These are phyloP conservation scores for Volucella zonaria DNA, from an alignment of 2,888 invertebrate genomes.

Conservation along the genomic window DNA sequence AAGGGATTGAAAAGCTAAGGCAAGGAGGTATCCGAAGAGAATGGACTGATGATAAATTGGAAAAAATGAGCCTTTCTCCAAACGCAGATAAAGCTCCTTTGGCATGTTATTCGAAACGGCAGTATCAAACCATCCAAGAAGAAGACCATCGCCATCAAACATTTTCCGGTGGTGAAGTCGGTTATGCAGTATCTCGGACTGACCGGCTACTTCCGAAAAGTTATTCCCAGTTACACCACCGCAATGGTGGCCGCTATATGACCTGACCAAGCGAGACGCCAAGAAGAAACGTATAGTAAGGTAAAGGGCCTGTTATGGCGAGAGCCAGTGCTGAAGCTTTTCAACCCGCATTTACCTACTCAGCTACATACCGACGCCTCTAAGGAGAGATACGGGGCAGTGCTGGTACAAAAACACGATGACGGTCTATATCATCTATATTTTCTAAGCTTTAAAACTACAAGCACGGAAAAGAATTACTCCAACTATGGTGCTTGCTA, in stretches of 20 bases:
- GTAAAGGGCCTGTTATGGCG: no score
- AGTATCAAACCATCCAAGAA: no score
- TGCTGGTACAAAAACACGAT: slow-evolving; percentile 55
- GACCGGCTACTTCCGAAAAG: no score
- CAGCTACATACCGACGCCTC: slow-evolving; percentile 75
- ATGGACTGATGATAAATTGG: slow-evolving; percentile 45
- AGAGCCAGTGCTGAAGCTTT: not conserved
- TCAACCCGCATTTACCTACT: slow-evolving; percentile 31
- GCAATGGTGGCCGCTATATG: slow-evolving; percentile 73
- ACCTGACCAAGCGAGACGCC: slow-evolving; percentile 26
- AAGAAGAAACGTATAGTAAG: slow-evolving; percentile 32
- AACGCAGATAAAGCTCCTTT: no score
- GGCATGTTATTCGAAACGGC: no score
- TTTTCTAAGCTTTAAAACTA: slow-evolving; percentile 76
- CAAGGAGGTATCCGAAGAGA: slow-evolving; percentile 14
- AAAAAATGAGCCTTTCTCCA: slow-evolving; percentile 70
- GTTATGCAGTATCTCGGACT: no score
- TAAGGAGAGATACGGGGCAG: slow-evolving; percentile 18
- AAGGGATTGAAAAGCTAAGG: slow-evolving; percentile 14
- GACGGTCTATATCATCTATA: slow-evolving; percentile 41
- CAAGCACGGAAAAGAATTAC: slow-evolving; percentile 76
- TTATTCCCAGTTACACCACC: not conserved
- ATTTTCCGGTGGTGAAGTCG: no score
- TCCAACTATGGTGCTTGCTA: slow-evolving; percentile 75
- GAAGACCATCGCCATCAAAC: no score